Conservation (phyloP, 2,113 vertebrate species). For the Eulemur rufifrons region DNA sequence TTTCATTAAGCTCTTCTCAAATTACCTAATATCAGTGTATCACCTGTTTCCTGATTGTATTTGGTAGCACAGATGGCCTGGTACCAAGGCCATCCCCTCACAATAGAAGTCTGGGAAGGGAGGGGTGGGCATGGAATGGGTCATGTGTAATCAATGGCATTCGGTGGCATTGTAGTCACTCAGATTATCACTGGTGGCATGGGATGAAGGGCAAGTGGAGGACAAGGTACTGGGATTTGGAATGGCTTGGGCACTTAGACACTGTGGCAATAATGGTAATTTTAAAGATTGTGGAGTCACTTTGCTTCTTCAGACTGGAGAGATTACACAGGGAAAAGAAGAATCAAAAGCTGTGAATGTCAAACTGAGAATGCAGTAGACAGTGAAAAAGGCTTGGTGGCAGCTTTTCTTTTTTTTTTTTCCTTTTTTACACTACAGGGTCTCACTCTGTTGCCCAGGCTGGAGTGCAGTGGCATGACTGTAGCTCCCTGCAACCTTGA, state of each 20-base stretch:
- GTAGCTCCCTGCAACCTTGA: too few relatives aligned
- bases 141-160: not conserved
- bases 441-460: too few relatives aligned
- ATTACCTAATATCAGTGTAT: too few relatives aligned
- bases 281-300: too few relatives aligned
- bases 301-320: not conserved
- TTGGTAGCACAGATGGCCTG: not conserved
- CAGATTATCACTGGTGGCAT: not conserved
- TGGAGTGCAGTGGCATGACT: too few relatives aligned
- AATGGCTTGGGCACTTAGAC: not conserved
- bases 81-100: not conserved
- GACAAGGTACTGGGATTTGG: not conserved
- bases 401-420: not conserved
- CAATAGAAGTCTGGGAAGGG: not conserved
- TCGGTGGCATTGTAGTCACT: not conserved
- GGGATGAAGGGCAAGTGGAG: not conserved
- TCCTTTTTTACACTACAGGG: too few relatives aligned
- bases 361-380: not conserved
- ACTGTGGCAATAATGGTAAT: not conserved
- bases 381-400: not conserved
- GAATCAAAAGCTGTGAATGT: not conserved
- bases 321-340: not conserved
- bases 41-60: not conserved
- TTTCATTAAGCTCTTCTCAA: not conserved
- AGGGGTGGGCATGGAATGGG: not conserved